Conservation (phyloP, 1,140 invertebrate species). For the Drosophila ambigua region DNA sequence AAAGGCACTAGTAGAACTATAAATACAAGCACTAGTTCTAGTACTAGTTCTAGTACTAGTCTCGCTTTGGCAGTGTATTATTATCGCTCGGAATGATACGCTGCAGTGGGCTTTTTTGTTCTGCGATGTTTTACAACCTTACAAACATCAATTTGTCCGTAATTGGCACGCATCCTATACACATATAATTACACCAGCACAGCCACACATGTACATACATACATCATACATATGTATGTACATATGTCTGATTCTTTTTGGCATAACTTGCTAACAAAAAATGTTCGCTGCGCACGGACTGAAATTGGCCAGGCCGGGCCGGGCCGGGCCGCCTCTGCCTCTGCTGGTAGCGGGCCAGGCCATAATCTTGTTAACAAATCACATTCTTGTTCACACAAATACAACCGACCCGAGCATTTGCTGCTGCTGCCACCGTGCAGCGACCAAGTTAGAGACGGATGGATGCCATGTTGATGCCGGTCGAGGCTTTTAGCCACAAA, state of each 20-base stretch:
- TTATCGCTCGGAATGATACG: slow-evolving; percentile 64
- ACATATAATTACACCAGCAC: slow-evolving; percentile 35
- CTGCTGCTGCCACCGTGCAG: not conserved
- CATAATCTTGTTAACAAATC: slow-evolving; percentile 84
- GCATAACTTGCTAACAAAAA: slow-evolving; percentile 44
- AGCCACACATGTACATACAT: slow-evolving; percentile 19
- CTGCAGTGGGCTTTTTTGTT: slow-evolving; percentile 67
- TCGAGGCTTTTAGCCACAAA: not conserved
- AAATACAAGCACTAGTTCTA: not conserved
- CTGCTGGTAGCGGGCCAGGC: slow-evolving; percentile 27
- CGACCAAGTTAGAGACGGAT: not conserved
- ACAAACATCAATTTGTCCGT: slow-evolving; percentile 67
- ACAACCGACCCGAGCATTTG: slow-evolving; percentile 36
- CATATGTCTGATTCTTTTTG: slow-evolving; percentile 47
- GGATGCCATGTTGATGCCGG: not conserved
- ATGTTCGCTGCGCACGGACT: slow-evolving; percentile 4
- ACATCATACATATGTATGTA: not conserved
- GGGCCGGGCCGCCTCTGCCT: no score
- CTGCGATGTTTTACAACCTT: slow-evolving; percentile 67
- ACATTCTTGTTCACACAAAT: slow-evolving; percentile 83
- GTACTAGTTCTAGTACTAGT: slow-evolving; percentile 1
- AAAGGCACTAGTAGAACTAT: not conserved
- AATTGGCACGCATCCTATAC: slow-evolving; percentile 70
- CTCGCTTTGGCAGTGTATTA: slow-evolving; percentile 34
- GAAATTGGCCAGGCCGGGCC: slow-evolving; percentile 16